A percentile compares a stretch with the other conserved stretches of the same genome.
Conservation (phyloP, 2,888 invertebrate genomes). For the Drosophila borealis region DNA sequence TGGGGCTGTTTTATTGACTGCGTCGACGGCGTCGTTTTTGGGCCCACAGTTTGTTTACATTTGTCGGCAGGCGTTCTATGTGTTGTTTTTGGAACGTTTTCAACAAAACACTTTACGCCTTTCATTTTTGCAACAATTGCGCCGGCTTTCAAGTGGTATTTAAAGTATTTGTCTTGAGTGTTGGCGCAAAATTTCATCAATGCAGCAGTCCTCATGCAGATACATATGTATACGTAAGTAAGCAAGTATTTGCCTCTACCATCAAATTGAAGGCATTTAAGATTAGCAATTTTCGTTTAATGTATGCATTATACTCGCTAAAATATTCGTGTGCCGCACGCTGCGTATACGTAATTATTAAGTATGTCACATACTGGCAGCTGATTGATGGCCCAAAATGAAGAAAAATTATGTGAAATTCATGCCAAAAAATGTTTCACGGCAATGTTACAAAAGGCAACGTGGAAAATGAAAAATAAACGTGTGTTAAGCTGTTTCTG, state of each 20-base stretch:
- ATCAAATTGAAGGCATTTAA: conserved; percentile 51
- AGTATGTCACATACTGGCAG: conserved; percentile 58
- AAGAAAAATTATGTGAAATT: conserved; percentile 12
- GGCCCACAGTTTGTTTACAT: conserved; percentile 64
- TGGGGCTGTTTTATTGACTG: conserved; percentile 72
- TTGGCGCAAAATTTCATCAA: conserved; percentile 53
- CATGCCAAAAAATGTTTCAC: conserved; percentile 16
- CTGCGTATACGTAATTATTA: conserved; percentile 65
- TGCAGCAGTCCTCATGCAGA: conserved; percentile 18
- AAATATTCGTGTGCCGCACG: conserved; percentile 30
- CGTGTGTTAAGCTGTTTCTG: neutral
- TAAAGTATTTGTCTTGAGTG: conserved; percentile 60
- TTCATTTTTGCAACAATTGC: conserved; percentile 68
- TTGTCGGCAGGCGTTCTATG: conserved; percentile 31
- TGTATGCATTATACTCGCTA: conserved; percentile 31
- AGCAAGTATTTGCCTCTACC: conserved; percentile 33
- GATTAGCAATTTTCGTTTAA: conserved; percentile 44
- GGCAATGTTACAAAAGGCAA: conserved; percentile 1
- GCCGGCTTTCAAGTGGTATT: conserved; percentile 70
- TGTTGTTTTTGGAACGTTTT: conserved; percentile 79
- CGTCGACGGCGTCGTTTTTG: conserved; percentile 46
- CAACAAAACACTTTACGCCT: conserved; percentile 79
- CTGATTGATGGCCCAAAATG: conserved; percentile 63
- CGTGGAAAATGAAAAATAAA: neutral
- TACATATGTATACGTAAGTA: neutral